A percentile compares a stretch with the other conserved stretches of the same genome.
Evolutionary conservation across 1,140 invertebrate genomes (phyloP).

Genomic region (Bilobella aurantiaca): DNA sequence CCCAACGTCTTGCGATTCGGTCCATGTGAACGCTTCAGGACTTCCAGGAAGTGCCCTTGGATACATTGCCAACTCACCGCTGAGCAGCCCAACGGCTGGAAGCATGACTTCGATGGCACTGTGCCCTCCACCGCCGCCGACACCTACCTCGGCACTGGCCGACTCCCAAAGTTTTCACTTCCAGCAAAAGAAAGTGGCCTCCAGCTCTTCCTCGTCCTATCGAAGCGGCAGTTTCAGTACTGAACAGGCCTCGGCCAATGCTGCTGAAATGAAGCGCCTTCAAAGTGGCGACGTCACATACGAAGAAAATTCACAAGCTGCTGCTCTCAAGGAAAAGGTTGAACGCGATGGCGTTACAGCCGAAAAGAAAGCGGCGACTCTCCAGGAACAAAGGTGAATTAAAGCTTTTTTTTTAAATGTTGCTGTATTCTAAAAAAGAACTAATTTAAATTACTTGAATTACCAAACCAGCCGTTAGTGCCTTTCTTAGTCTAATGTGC

Average conservation of each 20-base stretch:
- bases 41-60: slow-evolving; percentile 4
- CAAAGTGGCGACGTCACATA: slow-evolving; percentile 69
- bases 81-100: slow-evolving; percentile 33
- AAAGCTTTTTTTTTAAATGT: neutral
- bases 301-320: slow-evolving; percentile 53
- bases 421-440: too few relatives aligned
- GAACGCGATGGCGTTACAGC: slow-evolving; percentile 64
- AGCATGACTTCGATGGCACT: slow-evolving; percentile 33
- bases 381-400: slow-evolving; percentile 45
- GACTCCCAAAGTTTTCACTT: slow-evolving; percentile 59
- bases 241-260: slow-evolving; percentile 59
- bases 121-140: slow-evolving; percentile 16
- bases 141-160: slow-evolving; percentile 12
- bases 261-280: slow-evolving; percentile 62
- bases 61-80: neutral
- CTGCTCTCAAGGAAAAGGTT: slow-evolving; percentile 50
- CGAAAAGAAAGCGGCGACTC: slow-evolving; percentile 60
- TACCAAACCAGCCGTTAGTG: too few relatives aligned
- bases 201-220: slow-evolving; percentile 65
- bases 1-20: slow-evolving; percentile 15
- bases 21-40: slow-evolving; percentile 14
- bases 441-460: too few relatives aligned
- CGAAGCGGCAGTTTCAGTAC: slow-evolving; percentile 71
- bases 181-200: slow-evolving; percentile 65
- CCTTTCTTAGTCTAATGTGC: too few relatives aligned